Evolutionary conservation across 2,888 invertebrate species (phyloP).

Genomic region (Steinernema carpocapsae): DNA sequence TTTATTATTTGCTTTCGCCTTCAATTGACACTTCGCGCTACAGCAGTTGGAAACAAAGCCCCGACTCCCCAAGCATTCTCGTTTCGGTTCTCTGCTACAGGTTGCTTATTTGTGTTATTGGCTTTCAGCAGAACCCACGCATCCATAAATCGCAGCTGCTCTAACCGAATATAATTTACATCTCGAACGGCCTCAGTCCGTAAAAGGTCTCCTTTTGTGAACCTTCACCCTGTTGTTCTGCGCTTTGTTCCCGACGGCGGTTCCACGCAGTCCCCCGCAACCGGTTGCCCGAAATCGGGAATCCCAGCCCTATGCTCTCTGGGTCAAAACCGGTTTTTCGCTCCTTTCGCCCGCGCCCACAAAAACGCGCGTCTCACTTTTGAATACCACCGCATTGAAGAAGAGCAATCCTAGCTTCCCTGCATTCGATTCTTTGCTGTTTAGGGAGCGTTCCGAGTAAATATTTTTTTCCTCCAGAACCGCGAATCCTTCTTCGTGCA

Average conservation of each 20-base stretch:
- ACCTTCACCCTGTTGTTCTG: constrained; percentile 8
- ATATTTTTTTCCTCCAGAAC: constrained; percentile 14
- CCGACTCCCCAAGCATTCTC: constrained; percentile 2
- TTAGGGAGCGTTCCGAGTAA: constrained; percentile 15
- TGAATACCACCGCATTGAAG: constrained; percentile 20
- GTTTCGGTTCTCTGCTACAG: neutral
- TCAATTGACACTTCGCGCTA: constrained; percentile 30
- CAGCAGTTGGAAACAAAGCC: constrained; percentile 19
- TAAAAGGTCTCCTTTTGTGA: constrained; percentile 1
- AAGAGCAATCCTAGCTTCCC: neutral
- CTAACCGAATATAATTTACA: constrained; percentile 23
- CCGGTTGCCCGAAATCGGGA: constrained; percentile 30
- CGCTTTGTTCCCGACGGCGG: constrained; percentile 15
- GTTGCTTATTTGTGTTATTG: neutral
- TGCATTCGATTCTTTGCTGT: neutral
- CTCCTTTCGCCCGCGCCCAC: neutral
- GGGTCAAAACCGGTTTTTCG: constrained; percentile 24
- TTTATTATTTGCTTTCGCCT: constrained; percentile 16
- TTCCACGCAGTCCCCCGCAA: constrained; percentile 21
- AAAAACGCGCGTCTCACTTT: constrained; percentile 33
- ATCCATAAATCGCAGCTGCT: constrained; percentile 4
- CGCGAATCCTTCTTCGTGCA: too few species aligned
- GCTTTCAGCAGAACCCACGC: neutral
- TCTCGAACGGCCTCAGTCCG: neutral
- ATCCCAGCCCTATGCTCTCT: constrained; percentile 9